phyloP scores from a whole-genome alignment of 1,140 invertebrate species.

The Cephus cinctus region DNA sequence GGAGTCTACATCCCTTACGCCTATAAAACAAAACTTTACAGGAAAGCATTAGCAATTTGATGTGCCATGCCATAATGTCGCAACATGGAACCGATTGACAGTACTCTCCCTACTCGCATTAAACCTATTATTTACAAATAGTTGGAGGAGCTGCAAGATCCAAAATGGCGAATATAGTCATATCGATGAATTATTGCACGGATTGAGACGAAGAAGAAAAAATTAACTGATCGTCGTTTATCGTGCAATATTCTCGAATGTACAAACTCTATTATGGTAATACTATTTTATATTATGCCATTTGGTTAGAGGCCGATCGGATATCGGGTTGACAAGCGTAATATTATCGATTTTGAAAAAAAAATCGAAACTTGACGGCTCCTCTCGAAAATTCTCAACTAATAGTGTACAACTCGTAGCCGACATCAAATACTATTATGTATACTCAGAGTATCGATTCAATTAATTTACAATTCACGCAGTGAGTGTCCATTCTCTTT shows the following conservation, averaged over 20 bases:
- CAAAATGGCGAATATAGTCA: too few species aligned
- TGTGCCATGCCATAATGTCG: background rate
- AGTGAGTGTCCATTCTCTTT: constrained; percentile 1
- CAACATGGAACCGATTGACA: constrained; percentile 3
- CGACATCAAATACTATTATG: constrained; percentile 28
- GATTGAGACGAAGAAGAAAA: too few species aligned
- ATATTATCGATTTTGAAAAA: background rate
- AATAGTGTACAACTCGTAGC: constrained; percentile 39
- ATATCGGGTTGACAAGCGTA: too few species aligned
- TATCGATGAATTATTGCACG: too few species aligned
- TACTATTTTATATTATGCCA: too few species aligned
- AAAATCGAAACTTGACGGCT: background rate
- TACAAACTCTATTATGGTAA: too few species aligned
- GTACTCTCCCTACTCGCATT: constrained; percentile 8
- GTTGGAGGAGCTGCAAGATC: background rate
- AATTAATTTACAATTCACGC: constrained; percentile 17
- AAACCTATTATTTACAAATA: constrained; percentile 29
- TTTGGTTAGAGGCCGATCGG: too few species aligned
- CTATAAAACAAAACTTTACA: constrained; percentile 18
- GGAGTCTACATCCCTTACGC: constrained; percentile 29
- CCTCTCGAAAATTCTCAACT: constrained; percentile 20
- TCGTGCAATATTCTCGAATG: too few species aligned
- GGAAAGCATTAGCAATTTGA: constrained; percentile 12
- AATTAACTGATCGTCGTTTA: too few species aligned
- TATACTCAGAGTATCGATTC: constrained; percentile 11